phyloP scores from a whole-genome alignment of 2,797 vertebrate species.

The Danio jaintianensis region DNA sequence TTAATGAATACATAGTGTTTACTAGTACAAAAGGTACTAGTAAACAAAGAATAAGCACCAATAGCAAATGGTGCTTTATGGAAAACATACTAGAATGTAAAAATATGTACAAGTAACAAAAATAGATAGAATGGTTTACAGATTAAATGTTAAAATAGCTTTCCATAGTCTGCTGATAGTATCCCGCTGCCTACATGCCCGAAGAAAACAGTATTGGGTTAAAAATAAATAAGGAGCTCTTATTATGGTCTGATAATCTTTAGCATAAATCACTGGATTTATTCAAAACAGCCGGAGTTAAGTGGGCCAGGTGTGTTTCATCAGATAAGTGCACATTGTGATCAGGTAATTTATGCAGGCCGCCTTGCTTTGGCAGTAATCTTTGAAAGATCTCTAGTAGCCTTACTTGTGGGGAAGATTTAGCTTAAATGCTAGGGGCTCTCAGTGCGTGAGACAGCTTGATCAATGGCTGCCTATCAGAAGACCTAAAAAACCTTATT shows the following conservation, averaged over 20 bases:
- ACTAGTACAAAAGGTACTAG: too few species aligned
- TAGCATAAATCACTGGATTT: neutral
- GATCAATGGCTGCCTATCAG: neutral
- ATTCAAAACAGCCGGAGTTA: neutral
- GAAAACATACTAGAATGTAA: too few species aligned
- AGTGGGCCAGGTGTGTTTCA: neutral
- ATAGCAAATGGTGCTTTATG: too few species aligned
- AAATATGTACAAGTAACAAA: too few species aligned
- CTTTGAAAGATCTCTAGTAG: conserved; percentile 1
- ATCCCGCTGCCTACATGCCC: neutral
- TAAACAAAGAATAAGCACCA: too few species aligned
- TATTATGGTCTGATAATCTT: neutral
- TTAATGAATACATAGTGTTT: too few species aligned
- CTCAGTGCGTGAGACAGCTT: conserved; percentile 1
- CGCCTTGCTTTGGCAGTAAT: neutral
- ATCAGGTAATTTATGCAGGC: neutral
- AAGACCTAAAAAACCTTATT: neutral
- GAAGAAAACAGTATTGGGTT: neutral
- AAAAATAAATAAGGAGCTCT: conserved; percentile 5
- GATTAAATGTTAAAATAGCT: too few species aligned
- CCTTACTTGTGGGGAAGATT: neutral
- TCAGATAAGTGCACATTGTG: conserved; percentile 14
- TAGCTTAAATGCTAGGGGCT: neutral
- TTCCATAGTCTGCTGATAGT: neutral
- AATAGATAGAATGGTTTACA: too few species aligned